These are phyloP conservation scores for Synchiropus splendidus DNA, from an alignment of 2,113 vertebrate species.

Conservation along the genomic window DNA sequence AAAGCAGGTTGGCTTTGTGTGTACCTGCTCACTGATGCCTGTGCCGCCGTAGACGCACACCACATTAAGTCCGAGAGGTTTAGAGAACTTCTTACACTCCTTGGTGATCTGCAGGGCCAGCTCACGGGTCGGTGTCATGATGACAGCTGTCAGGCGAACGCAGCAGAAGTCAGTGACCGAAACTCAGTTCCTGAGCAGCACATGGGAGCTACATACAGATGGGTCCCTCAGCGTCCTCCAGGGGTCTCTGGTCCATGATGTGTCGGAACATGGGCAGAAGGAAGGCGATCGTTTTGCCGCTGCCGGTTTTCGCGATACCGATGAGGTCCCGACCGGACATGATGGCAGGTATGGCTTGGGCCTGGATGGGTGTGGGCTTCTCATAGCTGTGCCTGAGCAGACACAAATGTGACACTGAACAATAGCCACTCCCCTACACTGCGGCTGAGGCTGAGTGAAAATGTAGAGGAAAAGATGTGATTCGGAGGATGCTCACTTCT, in stretches of 20 bases:
- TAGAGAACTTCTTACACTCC: constrained; percentile 98
- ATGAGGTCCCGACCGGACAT: constrained; percentile 95
- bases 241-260: constrained; percentile 91
- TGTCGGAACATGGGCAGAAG: constrained; percentile 97
- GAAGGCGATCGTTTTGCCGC: constrained; percentile 96
- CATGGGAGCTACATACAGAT: constrained; percentile 67
- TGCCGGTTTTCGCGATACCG: constrained; percentile 96
- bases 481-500: constrained; percentile 74
- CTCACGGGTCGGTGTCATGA: constrained; percentile 96
- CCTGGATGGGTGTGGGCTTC: constrained; percentile 93
- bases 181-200: not conserved
- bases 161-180: not conserved
- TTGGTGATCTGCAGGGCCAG: constrained; percentile 96
- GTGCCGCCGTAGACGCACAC: constrained; percentile 98
- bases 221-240: constrained; percentile 92
- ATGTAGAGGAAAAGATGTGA: not conserved
- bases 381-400: constrained; percentile 82
- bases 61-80: constrained; percentile 84
- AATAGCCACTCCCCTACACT: too few relatives aligned
- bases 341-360: constrained; percentile 93
- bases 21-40: constrained; percentile 96
- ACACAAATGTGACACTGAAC: too few relatives aligned
- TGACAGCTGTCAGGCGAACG: constrained; percentile 73
- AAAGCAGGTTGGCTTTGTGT: too few relatives aligned
- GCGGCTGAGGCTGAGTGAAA: not conserved